A percentile compares a stretch with the other conserved stretches of the same genome.
These are phyloP conservation scores for Lates japonicus DNA, from an alignment of 2,797 vertebrate genomes.

Conservation along the genomic window DNA sequence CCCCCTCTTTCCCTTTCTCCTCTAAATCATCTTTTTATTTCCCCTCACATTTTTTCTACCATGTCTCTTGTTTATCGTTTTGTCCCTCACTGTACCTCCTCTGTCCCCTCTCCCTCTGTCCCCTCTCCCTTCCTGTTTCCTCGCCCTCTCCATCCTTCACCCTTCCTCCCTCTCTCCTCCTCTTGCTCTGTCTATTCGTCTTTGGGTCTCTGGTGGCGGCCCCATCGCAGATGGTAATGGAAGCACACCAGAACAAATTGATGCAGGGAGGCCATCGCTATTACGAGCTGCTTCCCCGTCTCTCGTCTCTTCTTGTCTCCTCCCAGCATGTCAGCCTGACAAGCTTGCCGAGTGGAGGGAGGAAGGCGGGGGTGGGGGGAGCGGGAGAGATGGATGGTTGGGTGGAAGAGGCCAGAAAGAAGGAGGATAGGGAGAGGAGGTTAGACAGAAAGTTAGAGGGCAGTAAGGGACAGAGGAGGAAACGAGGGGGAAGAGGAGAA, in stretches of 20 bases:
- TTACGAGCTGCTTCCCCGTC: conserved; percentile 48
- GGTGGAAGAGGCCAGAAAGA: conserved; percentile 18
- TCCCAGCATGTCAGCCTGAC: conserved; percentile 50
- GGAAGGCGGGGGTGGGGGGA: background rate
- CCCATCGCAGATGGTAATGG: conserved; percentile 73
- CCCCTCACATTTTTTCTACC: background rate
- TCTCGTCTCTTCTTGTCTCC: conserved; percentile 53
- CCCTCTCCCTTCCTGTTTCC: conserved; percentile 6
- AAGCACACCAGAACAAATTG: conserved; percentile 67
- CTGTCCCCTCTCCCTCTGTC: background rate
- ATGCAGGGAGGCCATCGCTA: conserved; percentile 53
- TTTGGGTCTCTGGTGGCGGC: conserved; percentile 61
- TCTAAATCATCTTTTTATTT: background rate
- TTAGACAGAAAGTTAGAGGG: conserved; percentile 41
- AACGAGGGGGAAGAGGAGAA: conserved; percentile 30
- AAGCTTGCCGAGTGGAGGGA: conserved; percentile 29
- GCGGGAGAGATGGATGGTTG: conserved; percentile 28
- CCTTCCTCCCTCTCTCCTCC: conserved; percentile 35
- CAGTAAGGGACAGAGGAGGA: conserved; percentile 25
- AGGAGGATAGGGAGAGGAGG: conserved; percentile 4
- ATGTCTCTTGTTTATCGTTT: background rate
- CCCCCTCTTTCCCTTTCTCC: background rate
- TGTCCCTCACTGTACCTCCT: conserved; percentile 11
- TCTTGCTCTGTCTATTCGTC: conserved; percentile 66
- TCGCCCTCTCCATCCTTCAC: conserved; percentile 50